phyloP scores from a whole-genome alignment of 1,140 invertebrate species.

The Hyposmocoma kahamanoa region DNA sequence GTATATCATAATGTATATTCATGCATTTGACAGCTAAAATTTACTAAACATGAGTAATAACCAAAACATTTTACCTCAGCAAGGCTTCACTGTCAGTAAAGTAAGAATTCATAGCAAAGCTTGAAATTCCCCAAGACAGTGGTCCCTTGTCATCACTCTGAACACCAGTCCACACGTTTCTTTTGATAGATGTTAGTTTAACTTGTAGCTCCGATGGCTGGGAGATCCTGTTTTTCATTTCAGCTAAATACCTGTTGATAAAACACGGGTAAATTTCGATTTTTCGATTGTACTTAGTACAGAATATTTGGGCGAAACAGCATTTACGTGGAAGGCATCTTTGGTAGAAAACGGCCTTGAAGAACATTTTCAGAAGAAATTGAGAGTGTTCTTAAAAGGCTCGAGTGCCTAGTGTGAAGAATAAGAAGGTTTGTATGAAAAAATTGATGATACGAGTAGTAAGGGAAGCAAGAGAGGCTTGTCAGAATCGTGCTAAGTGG shows the following conservation, averaged over 20 bases:
- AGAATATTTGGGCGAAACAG: too few species aligned
- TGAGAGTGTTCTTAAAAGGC: neutral
- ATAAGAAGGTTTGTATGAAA: too few species aligned
- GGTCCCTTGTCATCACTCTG: slow-evolving; percentile 66
- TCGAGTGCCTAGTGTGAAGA: neutral
- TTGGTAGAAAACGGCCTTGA: too few species aligned
- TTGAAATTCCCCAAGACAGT: slow-evolving; percentile 77
- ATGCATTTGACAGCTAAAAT: too few species aligned
- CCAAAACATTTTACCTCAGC: slow-evolving; percentile 53
- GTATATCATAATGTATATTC: too few species aligned
- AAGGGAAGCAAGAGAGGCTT: neutral
- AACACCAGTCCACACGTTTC: slow-evolving; percentile 76
- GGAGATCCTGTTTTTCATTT: slow-evolving; percentile 50
- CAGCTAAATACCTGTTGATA: slow-evolving; percentile 47
- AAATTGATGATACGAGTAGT: neutral
- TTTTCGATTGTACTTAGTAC: too few species aligned
- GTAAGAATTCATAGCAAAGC: slow-evolving; percentile 70
- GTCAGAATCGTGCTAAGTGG: too few species aligned
- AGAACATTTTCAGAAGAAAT: too few species aligned
- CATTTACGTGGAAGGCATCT: too few species aligned
- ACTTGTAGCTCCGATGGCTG: slow-evolving; percentile 72
- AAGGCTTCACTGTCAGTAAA: slow-evolving; percentile 73
- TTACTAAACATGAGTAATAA: too few species aligned
- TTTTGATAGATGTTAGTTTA: slow-evolving; percentile 73
- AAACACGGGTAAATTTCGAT: too few species aligned